Percentiles rank a stretch among this genome's conserved stretches.
Evolutionary conservation across 2,888 invertebrate species (phyloP).

Genomic region (Leptinotarsa juncta): DNA sequence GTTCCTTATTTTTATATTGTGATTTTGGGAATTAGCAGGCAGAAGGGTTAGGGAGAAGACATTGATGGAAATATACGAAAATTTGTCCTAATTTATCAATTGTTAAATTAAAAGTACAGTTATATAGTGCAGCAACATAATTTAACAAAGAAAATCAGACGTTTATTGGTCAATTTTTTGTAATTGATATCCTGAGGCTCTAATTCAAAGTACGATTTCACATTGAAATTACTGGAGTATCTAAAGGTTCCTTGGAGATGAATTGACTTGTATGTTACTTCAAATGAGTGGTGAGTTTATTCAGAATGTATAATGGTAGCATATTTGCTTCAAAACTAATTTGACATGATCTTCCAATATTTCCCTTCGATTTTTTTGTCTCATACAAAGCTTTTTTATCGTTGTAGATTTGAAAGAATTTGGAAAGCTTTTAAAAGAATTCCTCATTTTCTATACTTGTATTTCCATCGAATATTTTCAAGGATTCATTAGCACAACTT

Average conservation of each 20-base stretch:
- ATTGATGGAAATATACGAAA: background rate
- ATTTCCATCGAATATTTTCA: too few species aligned
- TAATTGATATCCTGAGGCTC: background rate
- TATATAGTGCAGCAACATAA: background rate
- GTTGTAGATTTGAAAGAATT: too few species aligned
- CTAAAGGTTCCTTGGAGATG: background rate
- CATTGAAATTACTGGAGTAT: background rate
- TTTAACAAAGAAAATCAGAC: background rate
- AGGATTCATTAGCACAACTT: too few species aligned
- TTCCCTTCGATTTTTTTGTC: too few species aligned
- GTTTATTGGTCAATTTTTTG: background rate
- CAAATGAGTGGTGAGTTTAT: background rate
- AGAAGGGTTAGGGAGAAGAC: background rate
- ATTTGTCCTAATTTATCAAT: background rate
- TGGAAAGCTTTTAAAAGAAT: too few species aligned
- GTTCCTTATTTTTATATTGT: background rate
- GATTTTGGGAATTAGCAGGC: background rate
- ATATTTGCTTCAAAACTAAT: too few species aligned
- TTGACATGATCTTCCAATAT: too few species aligned
- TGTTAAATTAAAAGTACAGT: background rate
- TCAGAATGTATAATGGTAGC: too few species aligned
- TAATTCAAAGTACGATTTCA: background rate
- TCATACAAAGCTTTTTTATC: too few species aligned
- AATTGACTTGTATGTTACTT: background rate
- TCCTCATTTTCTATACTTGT: too few species aligned